Conservation (phyloP, 2,797 vertebrate species). For the Sus cebifrons region DNA sequence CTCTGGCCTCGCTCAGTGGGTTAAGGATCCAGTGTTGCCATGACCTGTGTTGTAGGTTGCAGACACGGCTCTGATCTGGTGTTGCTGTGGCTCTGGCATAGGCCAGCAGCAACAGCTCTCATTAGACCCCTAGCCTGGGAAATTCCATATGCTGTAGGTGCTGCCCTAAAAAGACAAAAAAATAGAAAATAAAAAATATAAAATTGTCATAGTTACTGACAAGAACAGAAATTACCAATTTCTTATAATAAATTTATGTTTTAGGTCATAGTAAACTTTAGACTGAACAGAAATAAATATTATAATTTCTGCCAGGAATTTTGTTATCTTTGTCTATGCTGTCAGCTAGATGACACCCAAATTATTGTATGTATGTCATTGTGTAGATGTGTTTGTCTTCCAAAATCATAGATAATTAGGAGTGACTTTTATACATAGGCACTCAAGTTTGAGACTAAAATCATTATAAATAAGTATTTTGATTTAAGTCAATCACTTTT, state of each 20-base stretch:
- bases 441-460: neutral
- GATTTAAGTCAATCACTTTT: neutral
- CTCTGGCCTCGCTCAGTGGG: no score
- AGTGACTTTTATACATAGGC: neutral
- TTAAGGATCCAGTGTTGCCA: no score
- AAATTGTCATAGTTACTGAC: neutral
- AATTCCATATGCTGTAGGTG: no score
- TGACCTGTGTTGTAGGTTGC: no score
- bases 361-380: neutral
- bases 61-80: no score
- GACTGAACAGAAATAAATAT: neutral
- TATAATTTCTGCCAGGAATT: neutral
- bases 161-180: no score
- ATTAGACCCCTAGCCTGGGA: no score
- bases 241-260: neutral
- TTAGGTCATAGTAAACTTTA: neutral
- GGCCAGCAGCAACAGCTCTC: no score
- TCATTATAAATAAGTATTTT: conserved; percentile 15
- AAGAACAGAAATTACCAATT: neutral
- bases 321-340: neutral
- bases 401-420: neutral
- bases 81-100: no score
- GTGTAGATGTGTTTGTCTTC: neutral
- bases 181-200: neutral
- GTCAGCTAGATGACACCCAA: neutral